Evolutionary conservation across 2,888 invertebrate genomes (phyloP), one percentile per base, ranked within the genome.

Genomic region (Smittia aterrima): DNA sequence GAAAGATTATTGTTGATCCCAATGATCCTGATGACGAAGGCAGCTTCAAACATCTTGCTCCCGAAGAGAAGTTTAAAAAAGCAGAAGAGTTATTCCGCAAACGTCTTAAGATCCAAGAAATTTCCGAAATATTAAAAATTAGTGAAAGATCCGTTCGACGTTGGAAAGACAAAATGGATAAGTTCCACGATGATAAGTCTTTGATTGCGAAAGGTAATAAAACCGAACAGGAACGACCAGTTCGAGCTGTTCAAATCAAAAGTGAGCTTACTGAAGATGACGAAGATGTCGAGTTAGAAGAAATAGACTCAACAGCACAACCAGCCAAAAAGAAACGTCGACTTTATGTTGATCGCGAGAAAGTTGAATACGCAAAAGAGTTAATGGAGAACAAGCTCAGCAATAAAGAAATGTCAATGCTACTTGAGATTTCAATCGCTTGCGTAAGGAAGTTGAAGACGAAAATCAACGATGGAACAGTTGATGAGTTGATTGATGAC

Each of bases 381-480:
- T 22, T 72, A 7, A 72, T 72, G 1, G 58, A 72, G 58, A 72
- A 72, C 32, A 54, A 54, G 22, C 22, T 72, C 0, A 72, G 72
- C 18, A 72, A 72, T 25, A 72, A 72, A 11, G 72, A 72, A 40
- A 72, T 72, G 72, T 72, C 72, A 0, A 62, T 62, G 40, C 62
- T 72, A 18, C 24, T 72, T 1, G 72, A 72, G 22, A 22, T 72
- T 20, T 62, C 72, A 9, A 72, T 72, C 16, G 72, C 72, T 13
- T 62, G 62, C 22, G 72, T 72, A 3, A 9, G 72, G 38, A 72
- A 72, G 32, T 24, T 72, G 20, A 72, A 72, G 16, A 22, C 16
- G 2, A 72, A 62, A 38, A 72, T 72, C 7, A 13, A 25, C 6
- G 20, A 72, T 24, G 72, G 72, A 38, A 72, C 72, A 27, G 72